A percentile compares a stretch with the other conserved stretches of the same genome.
phyloP scores from a whole-genome alignment of 2,888 invertebrate genomes.

The Pomacea canaliculata region DNA sequence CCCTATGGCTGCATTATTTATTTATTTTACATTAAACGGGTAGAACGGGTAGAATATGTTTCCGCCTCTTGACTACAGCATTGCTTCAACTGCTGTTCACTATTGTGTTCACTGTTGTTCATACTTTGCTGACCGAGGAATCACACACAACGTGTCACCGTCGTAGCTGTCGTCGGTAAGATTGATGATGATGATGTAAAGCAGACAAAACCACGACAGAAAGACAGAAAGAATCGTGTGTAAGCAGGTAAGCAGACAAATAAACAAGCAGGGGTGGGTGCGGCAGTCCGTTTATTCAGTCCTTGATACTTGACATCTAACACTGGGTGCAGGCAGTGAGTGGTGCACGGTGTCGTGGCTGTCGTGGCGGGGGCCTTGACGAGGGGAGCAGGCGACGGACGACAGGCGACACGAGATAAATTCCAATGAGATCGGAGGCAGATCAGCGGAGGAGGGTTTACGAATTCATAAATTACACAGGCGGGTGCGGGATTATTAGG shows the following conservation, averaged over 20 bases:
- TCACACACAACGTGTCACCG: no score
- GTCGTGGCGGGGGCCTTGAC: background rate
- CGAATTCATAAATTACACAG: constrained; percentile 12
- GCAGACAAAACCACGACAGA: background rate
- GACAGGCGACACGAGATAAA: constrained; percentile 10
- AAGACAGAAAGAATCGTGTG: background rate
- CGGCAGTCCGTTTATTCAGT: background rate
- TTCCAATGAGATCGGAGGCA: constrained; percentile 3
- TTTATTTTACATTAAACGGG: no score
- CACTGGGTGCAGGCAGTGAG: no score
- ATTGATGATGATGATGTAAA: no score
- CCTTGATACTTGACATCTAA: no score
- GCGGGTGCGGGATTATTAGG: background rate
- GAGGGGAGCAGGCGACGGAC: background rate
- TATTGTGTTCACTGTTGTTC: no score
- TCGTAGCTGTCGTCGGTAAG: no score
- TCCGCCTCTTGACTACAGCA: no score
- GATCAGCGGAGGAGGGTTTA: constrained; percentile 8
- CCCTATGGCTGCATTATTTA: no score
- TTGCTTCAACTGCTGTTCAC: no score
- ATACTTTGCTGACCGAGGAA: no score
- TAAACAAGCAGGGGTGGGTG: background rate
- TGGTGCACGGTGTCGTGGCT: background rate
- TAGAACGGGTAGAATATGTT: no score
- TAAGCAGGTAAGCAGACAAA: background rate